Evolutionary conservation across 2,888 invertebrate species (phyloP).

Genomic region (Tenthredo mesomela): DNA sequence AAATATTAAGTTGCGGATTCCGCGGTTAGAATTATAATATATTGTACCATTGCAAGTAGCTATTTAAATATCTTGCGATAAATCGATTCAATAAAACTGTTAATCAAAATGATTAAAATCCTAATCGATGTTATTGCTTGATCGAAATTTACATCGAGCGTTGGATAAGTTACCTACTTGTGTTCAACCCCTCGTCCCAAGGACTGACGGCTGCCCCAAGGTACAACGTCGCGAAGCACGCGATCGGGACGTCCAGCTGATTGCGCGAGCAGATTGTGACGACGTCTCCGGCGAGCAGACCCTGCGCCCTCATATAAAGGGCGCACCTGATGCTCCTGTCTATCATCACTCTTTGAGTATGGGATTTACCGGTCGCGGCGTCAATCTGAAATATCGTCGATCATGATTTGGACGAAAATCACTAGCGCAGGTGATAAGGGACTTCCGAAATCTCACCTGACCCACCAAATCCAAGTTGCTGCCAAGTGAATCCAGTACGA

Average conservation of each 20-base stretch:
- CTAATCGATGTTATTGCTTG: neutral
- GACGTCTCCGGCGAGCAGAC: slow-evolving; percentile 64
- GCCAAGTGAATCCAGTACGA: slow-evolving; percentile 60
- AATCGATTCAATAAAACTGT: neutral
- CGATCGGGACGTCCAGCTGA: slow-evolving; percentile 65
- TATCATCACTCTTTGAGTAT: slow-evolving; percentile 63
- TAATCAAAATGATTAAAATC: neutral
- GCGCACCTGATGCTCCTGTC: slow-evolving; percentile 68
- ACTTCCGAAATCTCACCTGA: slow-evolving; percentile 59
- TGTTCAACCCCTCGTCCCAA: slow-evolving; percentile 59
- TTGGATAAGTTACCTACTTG: neutral
- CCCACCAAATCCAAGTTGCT: slow-evolving; percentile 57
- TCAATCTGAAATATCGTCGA: slow-evolving; percentile 62
- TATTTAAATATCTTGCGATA: too few relatives aligned
- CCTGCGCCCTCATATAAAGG: slow-evolving; percentile 68
- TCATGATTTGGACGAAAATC: neutral
- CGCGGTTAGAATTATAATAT: neutral
- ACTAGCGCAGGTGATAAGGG: neutral
- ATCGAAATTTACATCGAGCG: neutral
- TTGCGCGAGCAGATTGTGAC: slow-evolving; percentile 67
- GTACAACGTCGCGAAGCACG: slow-evolving; percentile 65
- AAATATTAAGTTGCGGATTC: neutral
- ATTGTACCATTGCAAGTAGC: neutral
- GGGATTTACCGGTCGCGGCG: slow-evolving; percentile 59
- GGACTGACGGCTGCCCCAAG: slow-evolving; percentile 68